Conservation (phyloP, 2,888 invertebrate species). For the Eristalinus sepulchralis region DNA sequence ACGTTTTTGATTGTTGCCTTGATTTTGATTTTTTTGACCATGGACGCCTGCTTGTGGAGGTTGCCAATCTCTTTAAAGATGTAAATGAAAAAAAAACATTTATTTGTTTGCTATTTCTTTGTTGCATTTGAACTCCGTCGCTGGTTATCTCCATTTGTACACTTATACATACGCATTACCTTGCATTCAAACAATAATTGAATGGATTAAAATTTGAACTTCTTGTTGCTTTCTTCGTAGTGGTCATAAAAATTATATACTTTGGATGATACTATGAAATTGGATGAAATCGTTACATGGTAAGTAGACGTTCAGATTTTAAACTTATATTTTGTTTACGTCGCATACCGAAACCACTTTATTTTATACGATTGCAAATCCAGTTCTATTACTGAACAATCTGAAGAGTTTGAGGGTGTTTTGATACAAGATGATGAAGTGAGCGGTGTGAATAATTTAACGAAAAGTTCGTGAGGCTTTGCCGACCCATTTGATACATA, state of each 20-base stretch:
- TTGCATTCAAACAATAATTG: not conserved
- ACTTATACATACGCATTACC: not conserved
- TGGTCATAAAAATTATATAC: conserved; percentile 40
- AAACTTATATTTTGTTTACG: not conserved
- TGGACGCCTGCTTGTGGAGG: not conserved
- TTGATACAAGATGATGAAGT: too few relatives aligned
- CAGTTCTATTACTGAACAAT: too few relatives aligned
- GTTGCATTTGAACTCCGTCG: not conserved
- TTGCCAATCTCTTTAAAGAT: not conserved
- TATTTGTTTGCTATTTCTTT: not conserved
- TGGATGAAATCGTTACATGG: conserved; percentile 81
- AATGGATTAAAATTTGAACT: not conserved
- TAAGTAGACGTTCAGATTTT: conserved; percentile 71
- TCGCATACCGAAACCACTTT: not conserved
- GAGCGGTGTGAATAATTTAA: not conserved
- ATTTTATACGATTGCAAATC: too few relatives aligned
- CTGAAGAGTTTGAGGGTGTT: too few relatives aligned
- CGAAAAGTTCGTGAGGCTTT: not conserved
- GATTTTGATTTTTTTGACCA: not conserved
- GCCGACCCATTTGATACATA: not conserved
- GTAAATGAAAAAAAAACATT: not conserved
- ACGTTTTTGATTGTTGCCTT: not conserved
- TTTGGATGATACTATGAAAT: conserved; percentile 79
- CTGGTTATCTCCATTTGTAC: not conserved
- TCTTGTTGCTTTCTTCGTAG: conserved; percentile 16